phyloP scores from a whole-genome alignment of 2,888 invertebrate species.

The Molorchus minor region DNA sequence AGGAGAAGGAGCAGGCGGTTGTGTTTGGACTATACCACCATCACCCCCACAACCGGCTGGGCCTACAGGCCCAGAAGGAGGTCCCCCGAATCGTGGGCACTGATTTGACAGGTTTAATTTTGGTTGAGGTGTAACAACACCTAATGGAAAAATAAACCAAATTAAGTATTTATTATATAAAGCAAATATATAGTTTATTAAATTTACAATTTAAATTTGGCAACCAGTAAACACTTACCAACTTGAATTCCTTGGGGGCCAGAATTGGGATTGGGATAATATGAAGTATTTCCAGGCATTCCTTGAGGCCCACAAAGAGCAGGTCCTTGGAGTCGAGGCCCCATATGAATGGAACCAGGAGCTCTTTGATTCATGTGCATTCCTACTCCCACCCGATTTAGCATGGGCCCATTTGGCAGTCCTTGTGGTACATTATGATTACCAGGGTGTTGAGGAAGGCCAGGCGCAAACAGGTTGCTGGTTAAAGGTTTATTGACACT shows the following conservation, averaged over 20 bases:
- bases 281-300: slow-evolving; percentile 63
- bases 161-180: background rate
- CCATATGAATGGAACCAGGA: slow-evolving; percentile 63
- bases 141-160: slow-evolving; percentile 41
- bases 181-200: slow-evolving; percentile 4
- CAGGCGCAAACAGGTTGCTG: slow-evolving; percentile 70
- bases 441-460: slow-evolving; percentile 59
- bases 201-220: slow-evolving; percentile 17
- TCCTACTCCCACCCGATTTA: slow-evolving; percentile 65
- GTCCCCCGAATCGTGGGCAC: slow-evolving; percentile 59
- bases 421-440: slow-evolving; percentile 64
- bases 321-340: slow-evolving; percentile 70
- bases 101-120: slow-evolving; percentile 47
- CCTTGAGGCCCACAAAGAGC: slow-evolving; percentile 67
- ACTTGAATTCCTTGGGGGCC: slow-evolving; percentile 62
- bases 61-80: slow-evolving; percentile 48
- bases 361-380: slow-evolving; percentile 62
- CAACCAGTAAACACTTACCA: slow-evolving; percentile 49
- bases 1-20: slow-evolving; percentile 80
- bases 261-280: slow-evolving; percentile 68
- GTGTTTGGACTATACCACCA: slow-evolving; percentile 77
- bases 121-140: slow-evolving; percentile 68
- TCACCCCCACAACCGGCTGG: slow-evolving; percentile 66
- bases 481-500: slow-evolving; percentile 77
- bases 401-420: slow-evolving; percentile 83